These are phyloP conservation scores for Clusia tigrina DNA, from an alignment of 2,888 invertebrate genomes.

Conservation along the genomic window DNA sequence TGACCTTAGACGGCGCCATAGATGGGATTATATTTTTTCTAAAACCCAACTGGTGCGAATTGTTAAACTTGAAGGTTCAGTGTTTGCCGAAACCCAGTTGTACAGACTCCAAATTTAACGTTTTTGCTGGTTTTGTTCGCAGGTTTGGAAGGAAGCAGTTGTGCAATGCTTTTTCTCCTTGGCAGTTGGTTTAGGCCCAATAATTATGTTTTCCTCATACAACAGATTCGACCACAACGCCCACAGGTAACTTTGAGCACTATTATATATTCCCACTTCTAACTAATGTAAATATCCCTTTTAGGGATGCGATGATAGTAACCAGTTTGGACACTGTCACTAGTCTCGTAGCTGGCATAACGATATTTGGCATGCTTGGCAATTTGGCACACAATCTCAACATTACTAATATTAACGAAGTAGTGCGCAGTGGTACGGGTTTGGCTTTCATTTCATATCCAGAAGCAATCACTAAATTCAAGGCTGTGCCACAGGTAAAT, in stretches of 20 bases:
- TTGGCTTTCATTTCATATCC: conserved; percentile 85
- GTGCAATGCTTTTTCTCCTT: conserved; percentile 79
- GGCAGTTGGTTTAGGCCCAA: conserved; percentile 74
- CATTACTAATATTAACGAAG: conserved; percentile 68
- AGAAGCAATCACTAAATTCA: conserved; percentile 80
- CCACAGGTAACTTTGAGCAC: conserved; percentile 4
- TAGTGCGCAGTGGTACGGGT: conserved; percentile 79
- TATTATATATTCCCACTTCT: too few species aligned
- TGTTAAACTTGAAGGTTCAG: conserved; percentile 26
- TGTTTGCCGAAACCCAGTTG: neutral
- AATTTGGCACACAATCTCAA: conserved; percentile 75
- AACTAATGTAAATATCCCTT: too few species aligned
- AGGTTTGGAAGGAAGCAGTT: conserved; percentile 79
- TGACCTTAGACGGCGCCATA: conserved; percentile 27
- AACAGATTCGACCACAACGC: conserved; percentile 74
- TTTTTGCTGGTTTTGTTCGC: neutral
- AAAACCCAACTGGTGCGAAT: conserved; percentile 25
- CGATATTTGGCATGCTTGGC: conserved; percentile 83
- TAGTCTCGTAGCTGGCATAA: conserved; percentile 79
- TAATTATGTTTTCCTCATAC: conserved; percentile 79
- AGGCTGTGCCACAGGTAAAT: conserved; percentile 74
- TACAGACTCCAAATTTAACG: neutral
- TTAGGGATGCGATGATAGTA: conserved; percentile 80
- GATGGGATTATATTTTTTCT: conserved; percentile 28
- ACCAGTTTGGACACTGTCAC: conserved; percentile 82